Base-by-base conservation (phyloP, 2,113 vertebrate genomes). In the Heterotilapia buettikoferi region DNA sequence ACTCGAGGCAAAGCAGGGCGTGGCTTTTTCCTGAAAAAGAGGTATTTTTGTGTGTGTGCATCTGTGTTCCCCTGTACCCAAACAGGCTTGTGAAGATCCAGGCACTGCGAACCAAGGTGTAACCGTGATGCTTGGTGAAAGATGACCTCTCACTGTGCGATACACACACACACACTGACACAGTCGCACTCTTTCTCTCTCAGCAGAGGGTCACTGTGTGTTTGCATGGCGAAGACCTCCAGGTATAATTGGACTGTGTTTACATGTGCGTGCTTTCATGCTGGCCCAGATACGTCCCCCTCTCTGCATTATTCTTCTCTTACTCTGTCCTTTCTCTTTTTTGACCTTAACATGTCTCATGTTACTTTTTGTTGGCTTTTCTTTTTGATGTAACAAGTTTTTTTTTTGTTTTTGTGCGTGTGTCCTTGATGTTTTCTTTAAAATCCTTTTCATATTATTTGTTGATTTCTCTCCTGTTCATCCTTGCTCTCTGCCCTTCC, bases 111-210 rank as follows among this genome's bases (percentile, higher is more conserved):
- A 90, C 18, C 57, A 89, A 89, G 85, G 85, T 94, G 92, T 92
- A 88, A 92, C 92, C 43, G 84, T 76, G 50, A 92, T 89, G 82
- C 89, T 86, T 83, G 76, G 83, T 94, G 91, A 94, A 92, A 80
- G 86, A 88, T 93, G 91, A 93, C 90, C 92, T 84, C 93, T 92
- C 86, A 50, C 76, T 86, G 68, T 71, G 14, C 21, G 19, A 73
- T 61, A 86, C 80, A 81, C 59, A 79, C 66, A 79, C 66, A 68
- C 66, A 71, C 66, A 71, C 66, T 14, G 0, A 71, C 36, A 43
- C 66, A 24, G n/a, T 16, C 33, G 47, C 24, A 29, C 40, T 76
- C 21, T 7, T 29, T 76, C 82, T 88, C 71, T 84, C 26, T 68
- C 76, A 40, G 76, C 12, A 16, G 54, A 84, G 68, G 89, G 85